phyloP scores from a whole-genome alignment of 2,888 invertebrate species.

The Parnassius smintheus region DNA sequence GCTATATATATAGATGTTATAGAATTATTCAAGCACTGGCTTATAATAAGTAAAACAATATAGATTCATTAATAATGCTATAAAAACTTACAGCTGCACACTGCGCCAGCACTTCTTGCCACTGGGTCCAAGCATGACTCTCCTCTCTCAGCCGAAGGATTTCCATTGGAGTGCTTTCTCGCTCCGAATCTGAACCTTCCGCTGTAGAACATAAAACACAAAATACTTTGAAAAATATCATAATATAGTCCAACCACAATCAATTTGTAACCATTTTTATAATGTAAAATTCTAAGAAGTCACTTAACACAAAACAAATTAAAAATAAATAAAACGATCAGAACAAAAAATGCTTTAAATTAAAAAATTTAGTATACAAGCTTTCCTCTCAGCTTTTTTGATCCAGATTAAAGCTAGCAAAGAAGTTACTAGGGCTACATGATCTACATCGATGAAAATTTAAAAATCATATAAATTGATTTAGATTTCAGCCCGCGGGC shows the following conservation, averaged over 20 bases:
- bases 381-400: too few relatives aligned
- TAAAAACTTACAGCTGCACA: slow-evolving; percentile 86
- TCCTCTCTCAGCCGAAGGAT: slow-evolving; percentile 91
- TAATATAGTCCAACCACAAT: background rate
- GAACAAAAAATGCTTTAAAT: too few relatives aligned
- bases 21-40: too few relatives aligned
- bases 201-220: slow-evolving; percentile 39
- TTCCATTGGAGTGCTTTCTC: slow-evolving; percentile 91
- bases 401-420: too few relatives aligned
- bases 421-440: too few relatives aligned
- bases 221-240: background rate
- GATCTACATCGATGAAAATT: too few relatives aligned
- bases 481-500: too few relatives aligned
- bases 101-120: slow-evolving; percentile 94
- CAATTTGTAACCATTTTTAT: background rate
- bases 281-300: background rate
- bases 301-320: background rate
- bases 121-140: slow-evolving; percentile 92
- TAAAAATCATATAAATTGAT: too few relatives aligned
- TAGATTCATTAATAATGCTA: slow-evolving; percentile 16
- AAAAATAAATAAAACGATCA: too few relatives aligned
- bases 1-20: too few relatives aligned
- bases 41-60: too few relatives aligned
- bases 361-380: too few relatives aligned
- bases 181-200: slow-evolving; percentile 71